Percentiles rank a stretch among this genome's conserved stretches.
These are phyloP conservation scores for Phalacrocorax brasilianus DNA, from an alignment of 2,113 vertebrate genomes.

Conservation along the genomic window DNA sequence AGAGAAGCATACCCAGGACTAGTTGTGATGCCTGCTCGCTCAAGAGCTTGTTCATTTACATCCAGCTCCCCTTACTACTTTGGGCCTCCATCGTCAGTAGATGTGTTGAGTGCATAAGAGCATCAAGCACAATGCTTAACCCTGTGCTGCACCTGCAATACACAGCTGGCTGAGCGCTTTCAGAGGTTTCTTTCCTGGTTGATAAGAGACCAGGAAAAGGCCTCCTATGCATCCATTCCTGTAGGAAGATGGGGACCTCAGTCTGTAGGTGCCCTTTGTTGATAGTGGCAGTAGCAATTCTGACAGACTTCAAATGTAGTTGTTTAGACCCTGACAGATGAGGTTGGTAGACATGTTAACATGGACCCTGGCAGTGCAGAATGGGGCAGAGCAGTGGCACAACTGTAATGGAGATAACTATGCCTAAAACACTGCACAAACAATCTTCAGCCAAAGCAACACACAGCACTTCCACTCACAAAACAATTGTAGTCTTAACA, in stretches of 20 bases:
- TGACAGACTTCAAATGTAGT: not conserved
- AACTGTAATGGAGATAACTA: not conserved
- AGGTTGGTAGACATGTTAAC: not conserved
- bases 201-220: not conserved
- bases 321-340: not conserved
- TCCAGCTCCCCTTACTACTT: not conserved
- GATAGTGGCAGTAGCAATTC: not conserved
- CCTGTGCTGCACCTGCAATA: not conserved
- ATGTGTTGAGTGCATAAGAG: not conserved
- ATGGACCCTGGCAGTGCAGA: not conserved
- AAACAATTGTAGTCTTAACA: not conserved
- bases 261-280: not conserved
- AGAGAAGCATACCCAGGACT: not conserved
- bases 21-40: not conserved
- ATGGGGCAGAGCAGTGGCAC: not conserved
- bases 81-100: too few species aligned
- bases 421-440: not conserved
- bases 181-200: not conserved
- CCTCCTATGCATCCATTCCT: fast-evolving
- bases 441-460: not conserved
- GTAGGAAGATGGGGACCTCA: not conserved
- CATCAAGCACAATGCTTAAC: not conserved
- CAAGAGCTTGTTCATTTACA: not conserved
- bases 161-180: not conserved
- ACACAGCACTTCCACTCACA: not conserved